Conservation (phyloP, 2,113 vertebrate genomes). For the Nettapus auritus region DNA sequence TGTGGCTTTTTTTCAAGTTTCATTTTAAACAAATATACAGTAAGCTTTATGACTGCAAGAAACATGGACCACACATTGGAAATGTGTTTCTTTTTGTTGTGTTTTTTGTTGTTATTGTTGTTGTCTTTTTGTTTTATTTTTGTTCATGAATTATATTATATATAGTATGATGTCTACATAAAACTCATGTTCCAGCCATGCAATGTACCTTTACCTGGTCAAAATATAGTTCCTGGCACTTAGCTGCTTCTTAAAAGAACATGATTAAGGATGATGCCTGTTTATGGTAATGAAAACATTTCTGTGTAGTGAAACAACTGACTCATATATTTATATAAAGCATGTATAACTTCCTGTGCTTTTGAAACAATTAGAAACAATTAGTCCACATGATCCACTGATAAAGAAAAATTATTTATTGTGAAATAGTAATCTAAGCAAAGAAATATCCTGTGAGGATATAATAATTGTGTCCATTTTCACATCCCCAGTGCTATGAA, state of each 20-base stretch:
- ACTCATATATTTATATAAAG: constrained; percentile 49
- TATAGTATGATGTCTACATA: too few species aligned
- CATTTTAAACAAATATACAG: not conserved
- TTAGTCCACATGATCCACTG: constrained; percentile 51
- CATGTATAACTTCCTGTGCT: constrained; percentile 49
- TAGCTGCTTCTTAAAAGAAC: not conserved
- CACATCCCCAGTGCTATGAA: constrained; percentile 65
- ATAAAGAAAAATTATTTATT: constrained; percentile 73
- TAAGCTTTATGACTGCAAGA: not conserved
- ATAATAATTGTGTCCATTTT: constrained; percentile 80
- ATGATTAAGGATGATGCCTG: constrained; percentile 20
- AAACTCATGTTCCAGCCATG: not conserved
- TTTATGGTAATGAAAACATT: constrained; percentile 44
- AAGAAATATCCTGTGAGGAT: constrained; percentile 77
- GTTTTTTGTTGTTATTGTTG: not conserved
- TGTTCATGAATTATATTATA: not conserved
- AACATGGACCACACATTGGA: not conserved
- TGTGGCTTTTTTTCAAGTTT: not conserved
- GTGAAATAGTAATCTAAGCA: constrained; percentile 73
- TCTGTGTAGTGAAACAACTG: constrained; percentile 40
- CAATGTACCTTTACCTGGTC: not conserved
- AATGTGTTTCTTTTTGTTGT: not conserved
- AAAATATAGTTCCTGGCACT: not conserved
- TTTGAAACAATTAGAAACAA: constrained; percentile 64
- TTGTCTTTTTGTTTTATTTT: not conserved